Evolutionary conservation across 2,797 vertebrate genomes (phyloP).

Genomic region (Triplophysa bombifrons): DNA sequence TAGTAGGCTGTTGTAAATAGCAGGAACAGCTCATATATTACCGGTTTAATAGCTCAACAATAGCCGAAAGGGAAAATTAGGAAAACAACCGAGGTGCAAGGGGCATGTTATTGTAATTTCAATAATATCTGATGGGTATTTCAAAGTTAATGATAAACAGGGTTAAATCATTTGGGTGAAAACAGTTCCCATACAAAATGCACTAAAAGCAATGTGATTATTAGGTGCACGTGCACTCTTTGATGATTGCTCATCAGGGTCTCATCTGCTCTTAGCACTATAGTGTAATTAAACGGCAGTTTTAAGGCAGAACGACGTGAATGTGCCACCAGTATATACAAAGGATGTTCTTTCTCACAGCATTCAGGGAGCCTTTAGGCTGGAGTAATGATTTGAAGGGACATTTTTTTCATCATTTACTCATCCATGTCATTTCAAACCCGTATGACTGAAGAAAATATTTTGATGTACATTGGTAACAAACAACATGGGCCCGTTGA

Average conservation of each 20-base stretch:
- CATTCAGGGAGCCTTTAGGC: too few relatives aligned
- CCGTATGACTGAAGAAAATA: too few relatives aligned
- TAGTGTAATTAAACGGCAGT: background rate
- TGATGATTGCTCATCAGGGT: conserved; percentile 1
- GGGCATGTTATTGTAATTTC: background rate
- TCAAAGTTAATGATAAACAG: background rate
- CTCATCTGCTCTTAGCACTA: background rate
- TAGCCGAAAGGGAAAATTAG: background rate
- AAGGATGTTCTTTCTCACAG: background rate
- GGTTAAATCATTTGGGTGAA: background rate
- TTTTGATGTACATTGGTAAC: too few relatives aligned
- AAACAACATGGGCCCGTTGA: too few relatives aligned
- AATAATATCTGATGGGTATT: conserved; percentile 14
- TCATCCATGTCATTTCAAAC: too few relatives aligned
- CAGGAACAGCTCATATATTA: conserved; percentile 31
- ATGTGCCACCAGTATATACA: background rate
- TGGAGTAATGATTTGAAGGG: too few relatives aligned
- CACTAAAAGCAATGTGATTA: conserved; percentile 2
- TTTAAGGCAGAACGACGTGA: too few relatives aligned
- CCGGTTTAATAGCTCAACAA: conserved; percentile 15
- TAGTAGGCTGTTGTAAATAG: conserved; percentile 9
- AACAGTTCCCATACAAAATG: background rate
- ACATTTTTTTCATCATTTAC: too few relatives aligned
- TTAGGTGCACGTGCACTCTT: background rate
- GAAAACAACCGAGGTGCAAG: conserved; percentile 1